These are phyloP conservation scores for Achlya flavicornis DNA, from an alignment of 2,888 invertebrate genomes.

Conservation along the genomic window DNA sequence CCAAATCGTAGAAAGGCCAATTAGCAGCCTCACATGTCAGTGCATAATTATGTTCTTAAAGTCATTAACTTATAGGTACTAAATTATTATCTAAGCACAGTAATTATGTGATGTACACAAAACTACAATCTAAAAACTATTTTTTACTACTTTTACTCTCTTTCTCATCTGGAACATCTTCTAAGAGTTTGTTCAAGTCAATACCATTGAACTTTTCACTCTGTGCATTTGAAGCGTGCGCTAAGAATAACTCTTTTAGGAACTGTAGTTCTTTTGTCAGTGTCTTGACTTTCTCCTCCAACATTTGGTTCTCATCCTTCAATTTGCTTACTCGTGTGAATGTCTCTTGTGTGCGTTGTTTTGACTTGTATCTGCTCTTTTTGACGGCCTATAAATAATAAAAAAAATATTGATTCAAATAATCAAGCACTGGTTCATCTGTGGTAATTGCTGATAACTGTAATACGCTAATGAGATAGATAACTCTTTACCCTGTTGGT, in stretches of 20 bases:
- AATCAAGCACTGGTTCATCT: too few relatives aligned
- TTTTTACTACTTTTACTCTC: constrained; percentile 38
- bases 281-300: constrained; percentile 92
- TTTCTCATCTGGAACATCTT: constrained; percentile 78
- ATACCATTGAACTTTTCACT: constrained; percentile 82
- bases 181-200: constrained; percentile 82
- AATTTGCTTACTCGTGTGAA: constrained; percentile 89
- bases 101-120: not conserved
- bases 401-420: not conserved
- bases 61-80: not conserved
- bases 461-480: too few relatives aligned
- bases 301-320: constrained; percentile 90
- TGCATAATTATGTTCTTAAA: not conserved
- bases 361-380: constrained; percentile 90
- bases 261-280: constrained; percentile 92
- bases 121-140: constrained; percentile 22
- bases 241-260: constrained; percentile 91
- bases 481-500: too few relatives aligned
- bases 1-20: not conserved
- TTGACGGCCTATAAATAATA: constrained; percentile 88
- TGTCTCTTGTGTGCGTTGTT: constrained; percentile 90
- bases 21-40: not conserved
- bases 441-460: too few relatives aligned
- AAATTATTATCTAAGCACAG: not conserved
- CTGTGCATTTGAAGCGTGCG: constrained; percentile 88